Conservation (phyloP, 2,888 invertebrate genomes). For the Dasypogon diadema region DNA sequence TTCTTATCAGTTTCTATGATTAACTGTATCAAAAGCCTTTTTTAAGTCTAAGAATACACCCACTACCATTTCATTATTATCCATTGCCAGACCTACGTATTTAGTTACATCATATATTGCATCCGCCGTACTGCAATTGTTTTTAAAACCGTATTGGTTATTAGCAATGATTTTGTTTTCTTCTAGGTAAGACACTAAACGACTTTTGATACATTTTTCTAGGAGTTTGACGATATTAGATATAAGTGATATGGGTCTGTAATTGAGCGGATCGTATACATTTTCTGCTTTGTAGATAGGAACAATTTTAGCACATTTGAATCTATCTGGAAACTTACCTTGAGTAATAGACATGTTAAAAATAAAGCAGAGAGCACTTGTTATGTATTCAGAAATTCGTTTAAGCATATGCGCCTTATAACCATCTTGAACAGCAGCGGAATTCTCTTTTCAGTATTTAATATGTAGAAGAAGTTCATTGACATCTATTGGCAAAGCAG, state of each 20-base stretch:
- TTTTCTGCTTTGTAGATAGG: neutral
- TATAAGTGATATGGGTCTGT: neutral
- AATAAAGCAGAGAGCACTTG: neutral
- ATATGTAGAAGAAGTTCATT: neutral
- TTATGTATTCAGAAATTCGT: neutral
- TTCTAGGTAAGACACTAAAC: neutral
- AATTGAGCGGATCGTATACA: neutral
- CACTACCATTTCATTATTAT: neutral
- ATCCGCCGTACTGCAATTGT: no score
- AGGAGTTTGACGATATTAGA: neutral
- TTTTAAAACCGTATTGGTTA: conserved; percentile 23
- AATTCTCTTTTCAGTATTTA: neutral
- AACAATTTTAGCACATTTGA: neutral
- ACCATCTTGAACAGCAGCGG: neutral
- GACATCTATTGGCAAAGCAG: neutral
- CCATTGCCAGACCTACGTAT: neutral
- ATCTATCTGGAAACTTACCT: neutral
- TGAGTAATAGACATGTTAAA: neutral
- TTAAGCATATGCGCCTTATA: neutral
- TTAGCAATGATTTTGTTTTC: neutral
- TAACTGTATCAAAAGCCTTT: no score
- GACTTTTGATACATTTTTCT: neutral
- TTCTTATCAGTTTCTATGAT: no score
- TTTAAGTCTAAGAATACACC: no score
- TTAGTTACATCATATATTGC: no score